Evolutionary conservation across 2,797 vertebrate species (phyloP).

Genomic region (Epinephelus coioides): DNA sequence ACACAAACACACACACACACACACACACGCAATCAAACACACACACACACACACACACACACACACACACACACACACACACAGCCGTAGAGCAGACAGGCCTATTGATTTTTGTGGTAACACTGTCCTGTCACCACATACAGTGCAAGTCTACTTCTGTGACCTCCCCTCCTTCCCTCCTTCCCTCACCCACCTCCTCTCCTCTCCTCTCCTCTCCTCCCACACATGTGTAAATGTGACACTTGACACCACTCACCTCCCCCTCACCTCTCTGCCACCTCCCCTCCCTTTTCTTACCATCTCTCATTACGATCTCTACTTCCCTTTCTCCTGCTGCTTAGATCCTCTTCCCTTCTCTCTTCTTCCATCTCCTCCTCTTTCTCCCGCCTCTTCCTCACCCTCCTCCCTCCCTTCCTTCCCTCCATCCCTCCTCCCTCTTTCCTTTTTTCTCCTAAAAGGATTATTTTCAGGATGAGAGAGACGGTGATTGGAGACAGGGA

Average conservation of each 20-base stretch:
- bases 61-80: slow-evolving; percentile 26
- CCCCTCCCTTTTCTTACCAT: slow-evolving; percentile 33
- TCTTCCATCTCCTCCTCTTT: slow-evolving; percentile 18
- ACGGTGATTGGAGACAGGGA: slow-evolving; percentile 23
- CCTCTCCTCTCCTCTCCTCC: slow-evolving; percentile 32
- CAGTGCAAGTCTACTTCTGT: slow-evolving; percentile 57
- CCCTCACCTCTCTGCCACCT: slow-evolving; percentile 43
- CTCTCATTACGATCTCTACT: slow-evolving; percentile 44
- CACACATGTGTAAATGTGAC: slow-evolving; percentile 78
- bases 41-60: slow-evolving; percentile 20
- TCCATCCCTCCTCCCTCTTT: not conserved
- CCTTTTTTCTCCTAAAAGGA: slow-evolving; percentile 40
- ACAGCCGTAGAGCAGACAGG: slow-evolving; percentile 51
- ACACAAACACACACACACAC: slow-evolving; percentile 30
- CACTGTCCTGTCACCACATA: slow-evolving; percentile 73
- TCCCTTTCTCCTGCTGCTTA: slow-evolving; percentile 28
- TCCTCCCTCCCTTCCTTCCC: slow-evolving; percentile 3
- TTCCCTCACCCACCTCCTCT: slow-evolving; percentile 2
- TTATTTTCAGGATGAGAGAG: slow-evolving; percentile 55
- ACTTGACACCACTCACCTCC: slow-evolving; percentile 66
- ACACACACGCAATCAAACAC: slow-evolving; percentile 37
- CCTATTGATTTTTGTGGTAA: slow-evolving; percentile 79
- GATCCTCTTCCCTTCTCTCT: not conserved
- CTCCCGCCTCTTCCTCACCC: not conserved
- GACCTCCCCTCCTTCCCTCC: slow-evolving; percentile 40